phyloP scores from a whole-genome alignment of 2,888 invertebrate species.

The Acanthosepion pharaonis region DNA sequence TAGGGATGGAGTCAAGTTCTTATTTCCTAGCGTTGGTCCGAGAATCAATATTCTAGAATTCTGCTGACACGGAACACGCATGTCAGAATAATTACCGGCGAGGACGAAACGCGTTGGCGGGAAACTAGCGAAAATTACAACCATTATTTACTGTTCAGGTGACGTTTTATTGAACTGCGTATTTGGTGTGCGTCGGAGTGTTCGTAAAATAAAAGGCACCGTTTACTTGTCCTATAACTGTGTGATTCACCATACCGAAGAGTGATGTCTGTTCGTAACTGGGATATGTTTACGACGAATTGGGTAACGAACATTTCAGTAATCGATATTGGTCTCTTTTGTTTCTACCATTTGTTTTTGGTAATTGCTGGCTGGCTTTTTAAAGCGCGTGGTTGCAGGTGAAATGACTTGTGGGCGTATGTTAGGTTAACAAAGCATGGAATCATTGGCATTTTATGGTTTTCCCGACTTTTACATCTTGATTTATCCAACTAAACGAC shows the following conservation, averaged over 20 bases:
- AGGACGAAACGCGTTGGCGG: not conserved
- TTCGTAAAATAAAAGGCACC: not conserved
- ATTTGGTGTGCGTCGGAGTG: not conserved
- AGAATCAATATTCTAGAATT: no score
- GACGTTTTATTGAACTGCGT: not conserved
- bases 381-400: not conserved
- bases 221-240: not conserved
- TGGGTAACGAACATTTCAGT: not conserved
- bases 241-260: not conserved
- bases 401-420: slow-evolving; percentile 14
- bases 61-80: no score
- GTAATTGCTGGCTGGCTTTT: not conserved
- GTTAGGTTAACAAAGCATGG: not conserved
- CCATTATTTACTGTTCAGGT: not conserved
- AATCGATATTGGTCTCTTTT: not conserved
- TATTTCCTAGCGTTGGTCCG: no score
- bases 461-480: not conserved
- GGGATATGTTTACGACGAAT: no score
- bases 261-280: not conserved
- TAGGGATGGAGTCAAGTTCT: no score
- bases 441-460: not conserved
- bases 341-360: not conserved
- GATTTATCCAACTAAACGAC: not conserved
- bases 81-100: not conserved
- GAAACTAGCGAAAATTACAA: not conserved